These are phyloP conservation scores for Chalcosyrphus nemorum DNA, from an alignment of 2,888 invertebrate genomes.

Conservation along the genomic window DNA sequence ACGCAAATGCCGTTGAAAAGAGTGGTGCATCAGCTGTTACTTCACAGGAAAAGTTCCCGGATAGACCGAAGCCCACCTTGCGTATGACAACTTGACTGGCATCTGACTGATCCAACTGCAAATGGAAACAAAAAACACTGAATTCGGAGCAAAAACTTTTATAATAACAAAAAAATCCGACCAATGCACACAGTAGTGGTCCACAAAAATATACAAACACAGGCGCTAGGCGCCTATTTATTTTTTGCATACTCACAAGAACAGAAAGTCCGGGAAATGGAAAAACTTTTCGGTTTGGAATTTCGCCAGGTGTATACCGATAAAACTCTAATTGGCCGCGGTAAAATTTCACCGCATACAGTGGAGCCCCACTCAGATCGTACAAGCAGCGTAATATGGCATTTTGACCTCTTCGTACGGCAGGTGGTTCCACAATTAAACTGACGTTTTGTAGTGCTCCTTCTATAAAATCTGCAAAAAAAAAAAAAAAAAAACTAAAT, in stretches of 20 bases:
- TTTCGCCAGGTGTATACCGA: conserved; percentile 89
- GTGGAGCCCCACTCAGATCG: conserved; percentile 88
- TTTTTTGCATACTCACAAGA: conserved; percentile 95
- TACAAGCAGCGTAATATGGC: conserved; percentile 89
- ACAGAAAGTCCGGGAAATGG: conserved; percentile 89
- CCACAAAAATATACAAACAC: no score
- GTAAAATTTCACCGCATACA: conserved; percentile 95
- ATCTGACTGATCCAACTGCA: conserved; percentile 88
- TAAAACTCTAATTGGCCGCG: conserved; percentile 92
- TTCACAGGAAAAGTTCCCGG: conserved; percentile 91
- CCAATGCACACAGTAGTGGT: conserved; percentile 43
- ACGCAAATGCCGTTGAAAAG: conserved; percentile 86
- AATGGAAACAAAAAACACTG: conserved; percentile 54
- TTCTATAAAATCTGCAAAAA: conserved; percentile 83
- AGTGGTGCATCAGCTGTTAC: conserved; percentile 89
- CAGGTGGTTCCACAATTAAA: conserved; percentile 87
- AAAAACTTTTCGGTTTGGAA: conserved; percentile 89
- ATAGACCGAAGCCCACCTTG: conserved; percentile 87
- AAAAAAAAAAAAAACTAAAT: neutral
- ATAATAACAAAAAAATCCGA: conserved; percentile 22
- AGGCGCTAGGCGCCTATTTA: no score
- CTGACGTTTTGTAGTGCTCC: conserved; percentile 88
- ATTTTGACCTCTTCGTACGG: conserved; percentile 87
- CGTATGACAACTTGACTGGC: conserved; percentile 88
- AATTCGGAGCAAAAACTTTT: neutral